A percentile compares a stretch with the other conserved stretches of the same genome.
Conservation (phyloP, 2,797 vertebrate species). For the Anolis apletophallus region DNA sequence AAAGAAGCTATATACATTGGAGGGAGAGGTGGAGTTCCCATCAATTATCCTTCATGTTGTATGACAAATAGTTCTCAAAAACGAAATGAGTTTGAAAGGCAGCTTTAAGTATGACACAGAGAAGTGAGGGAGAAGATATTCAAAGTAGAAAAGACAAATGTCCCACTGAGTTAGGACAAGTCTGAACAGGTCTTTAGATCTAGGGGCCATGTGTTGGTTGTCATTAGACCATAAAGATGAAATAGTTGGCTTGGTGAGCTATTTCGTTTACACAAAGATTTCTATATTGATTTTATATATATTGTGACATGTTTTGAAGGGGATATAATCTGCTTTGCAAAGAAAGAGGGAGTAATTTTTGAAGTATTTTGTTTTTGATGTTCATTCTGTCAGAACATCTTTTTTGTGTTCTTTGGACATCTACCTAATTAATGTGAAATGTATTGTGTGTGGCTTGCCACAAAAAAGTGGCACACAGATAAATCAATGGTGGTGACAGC, state of each 20-base stretch:
- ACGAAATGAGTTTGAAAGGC: not conserved
- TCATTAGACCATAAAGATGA: not conserved
- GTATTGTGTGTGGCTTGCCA: not conserved
- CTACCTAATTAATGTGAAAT: constrained; percentile 5
- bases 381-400: constrained; percentile 4
- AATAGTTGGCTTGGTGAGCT: not conserved
- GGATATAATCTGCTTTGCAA: not conserved
- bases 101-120: not conserved
- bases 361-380: not conserved
- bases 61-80: not conserved
- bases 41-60: not conserved
- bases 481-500: not conserved
- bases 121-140: not conserved
- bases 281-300: not conserved
- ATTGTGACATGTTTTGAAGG: not conserved
- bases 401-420: not conserved
- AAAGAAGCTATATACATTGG: not conserved
- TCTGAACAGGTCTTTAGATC: not conserved
- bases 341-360: not conserved
- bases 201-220: not conserved
- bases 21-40: not conserved
- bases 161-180: not conserved
- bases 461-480: not conserved
- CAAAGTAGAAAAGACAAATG: not conserved
- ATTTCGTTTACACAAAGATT: not conserved